Percentiles rank a stretch among this genome's conserved stretches.
Conservation (phyloP, 2,888 invertebrate genomes). For the Caenorhabditis sp. region DNA sequence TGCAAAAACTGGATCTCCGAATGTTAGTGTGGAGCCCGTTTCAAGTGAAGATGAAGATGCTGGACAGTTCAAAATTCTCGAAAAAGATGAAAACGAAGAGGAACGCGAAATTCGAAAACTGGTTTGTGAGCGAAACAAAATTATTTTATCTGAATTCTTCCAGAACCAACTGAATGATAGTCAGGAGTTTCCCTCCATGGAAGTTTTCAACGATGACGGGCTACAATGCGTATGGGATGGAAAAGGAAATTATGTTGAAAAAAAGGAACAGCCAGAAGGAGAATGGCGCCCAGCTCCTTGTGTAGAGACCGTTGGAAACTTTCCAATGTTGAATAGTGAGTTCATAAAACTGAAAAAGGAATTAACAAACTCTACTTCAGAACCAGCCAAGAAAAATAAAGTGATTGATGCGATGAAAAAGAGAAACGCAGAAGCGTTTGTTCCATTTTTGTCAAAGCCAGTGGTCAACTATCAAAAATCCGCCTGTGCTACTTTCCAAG, state of each 20-base stretch:
- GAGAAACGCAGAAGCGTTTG: background rate
- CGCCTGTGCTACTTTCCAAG: background rate
- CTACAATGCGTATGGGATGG: background rate
- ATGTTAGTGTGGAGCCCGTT: background rate
- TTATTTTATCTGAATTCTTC: background rate
- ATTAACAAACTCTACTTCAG: slow-evolving; percentile 7
- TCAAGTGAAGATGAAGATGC: slow-evolving; percentile 32
- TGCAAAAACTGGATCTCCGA: background rate
- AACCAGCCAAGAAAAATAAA: slow-evolving; percentile 5
- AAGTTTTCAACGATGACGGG: slow-evolving; percentile 19
- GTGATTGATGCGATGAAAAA: slow-evolving; percentile 4
- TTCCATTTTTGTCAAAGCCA: background rate
- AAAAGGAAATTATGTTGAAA: background rate
- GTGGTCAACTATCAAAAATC: slow-evolving; percentile 4
- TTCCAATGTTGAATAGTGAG: background rate
- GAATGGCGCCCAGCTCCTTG: slow-evolving; percentile 7
- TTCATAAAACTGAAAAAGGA: no score
- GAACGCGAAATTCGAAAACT: slow-evolving; percentile 8
- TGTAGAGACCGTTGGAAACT: slow-evolving; percentile 20
- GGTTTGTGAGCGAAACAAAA: background rate
- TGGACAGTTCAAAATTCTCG: slow-evolving; percentile 8
- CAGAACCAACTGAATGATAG: slow-evolving; percentile 9
- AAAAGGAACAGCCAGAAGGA: background rate
- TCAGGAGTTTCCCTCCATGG: slow-evolving; percentile 17
- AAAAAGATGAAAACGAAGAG: slow-evolving; percentile 6